phyloP scores from a whole-genome alignment of 2,797 vertebrate genomes.

The Acrossocheilus fasciatus region DNA sequence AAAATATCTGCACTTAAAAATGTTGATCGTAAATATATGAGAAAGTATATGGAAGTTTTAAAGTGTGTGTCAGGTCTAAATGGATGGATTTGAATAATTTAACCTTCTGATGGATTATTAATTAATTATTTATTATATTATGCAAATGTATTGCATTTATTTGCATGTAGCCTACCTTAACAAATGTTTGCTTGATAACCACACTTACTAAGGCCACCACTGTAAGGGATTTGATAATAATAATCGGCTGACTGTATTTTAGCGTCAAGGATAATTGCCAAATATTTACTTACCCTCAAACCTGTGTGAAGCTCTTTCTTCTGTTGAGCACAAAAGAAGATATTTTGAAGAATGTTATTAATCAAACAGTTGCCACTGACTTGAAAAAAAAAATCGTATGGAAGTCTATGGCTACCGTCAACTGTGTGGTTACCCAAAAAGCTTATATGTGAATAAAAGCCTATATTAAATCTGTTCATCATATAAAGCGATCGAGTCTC shows the following conservation, averaged over 20 bases:
- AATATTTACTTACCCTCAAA: not conserved
- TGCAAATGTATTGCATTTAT: not conserved
- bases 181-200: not conserved
- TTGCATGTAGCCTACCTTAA: not conserved
- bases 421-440: not conserved
- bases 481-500: not conserved
- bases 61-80: not conserved
- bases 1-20: conserved; percentile 24
- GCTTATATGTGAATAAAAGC: not conserved
- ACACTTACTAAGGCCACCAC: not conserved
- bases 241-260: not conserved
- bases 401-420: not conserved
- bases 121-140: not conserved
- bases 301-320: not conserved
- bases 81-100: not conserved
- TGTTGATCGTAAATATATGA: not conserved
- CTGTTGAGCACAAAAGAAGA: not conserved
- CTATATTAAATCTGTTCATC: not conserved
- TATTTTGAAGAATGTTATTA: not conserved
- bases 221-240: not conserved
- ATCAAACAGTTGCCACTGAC: not conserved
- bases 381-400: not conserved
- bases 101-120: not conserved
- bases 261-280: not conserved
- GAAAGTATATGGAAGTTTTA: not conserved